A percentile compares a stretch with the other conserved stretches of the same genome.
Evolutionary conservation across 2,888 invertebrate genomes (phyloP).

Genomic region (Chelonus formosanus): DNA sequence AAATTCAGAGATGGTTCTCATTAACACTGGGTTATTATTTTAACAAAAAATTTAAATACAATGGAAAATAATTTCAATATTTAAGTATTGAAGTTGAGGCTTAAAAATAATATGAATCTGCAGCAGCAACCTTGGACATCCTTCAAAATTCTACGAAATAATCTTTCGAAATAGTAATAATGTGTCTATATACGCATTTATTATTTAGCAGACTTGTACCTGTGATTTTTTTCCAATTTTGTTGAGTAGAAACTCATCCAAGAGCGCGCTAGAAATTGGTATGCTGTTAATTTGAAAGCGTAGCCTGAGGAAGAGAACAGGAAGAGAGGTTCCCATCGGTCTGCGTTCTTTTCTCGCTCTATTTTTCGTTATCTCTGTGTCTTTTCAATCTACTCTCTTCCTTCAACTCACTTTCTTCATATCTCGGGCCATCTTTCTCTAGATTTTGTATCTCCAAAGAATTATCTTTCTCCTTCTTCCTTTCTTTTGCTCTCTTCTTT

Average conservation of each 20-base stretch:
- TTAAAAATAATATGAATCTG: too few species aligned
- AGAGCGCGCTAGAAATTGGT: slow-evolving; percentile 58
- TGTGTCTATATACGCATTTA: background rate
- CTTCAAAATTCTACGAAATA: slow-evolving; percentile 2
- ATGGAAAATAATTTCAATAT: too few species aligned
- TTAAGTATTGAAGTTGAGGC: too few species aligned
- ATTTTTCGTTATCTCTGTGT: slow-evolving; percentile 34
- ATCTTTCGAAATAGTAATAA: slow-evolving; percentile 20
- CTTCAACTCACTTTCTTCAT: slow-evolving; percentile 29
- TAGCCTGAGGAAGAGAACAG: slow-evolving; percentile 54
- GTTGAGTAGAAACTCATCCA: slow-evolving; percentile 37
- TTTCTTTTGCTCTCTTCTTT: slow-evolving; percentile 37
- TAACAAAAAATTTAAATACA: too few species aligned
- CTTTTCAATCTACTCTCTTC: slow-evolving; percentile 39
- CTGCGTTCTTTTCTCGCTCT: slow-evolving; percentile 40
- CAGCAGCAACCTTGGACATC: too few species aligned
- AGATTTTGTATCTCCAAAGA: slow-evolving; percentile 43
- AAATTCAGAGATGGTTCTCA: too few species aligned
- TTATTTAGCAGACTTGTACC: background rate
- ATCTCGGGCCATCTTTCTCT: slow-evolving; percentile 33
- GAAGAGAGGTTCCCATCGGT: slow-evolving; percentile 42
- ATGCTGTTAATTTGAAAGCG: slow-evolving; percentile 64
- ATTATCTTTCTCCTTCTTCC: slow-evolving; percentile 42
- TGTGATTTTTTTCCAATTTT: slow-evolving; percentile 25
- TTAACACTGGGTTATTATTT: too few species aligned